Evolutionary conservation across 2,888 invertebrate species (phyloP).

Genomic region (Arge pagana): DNA sequence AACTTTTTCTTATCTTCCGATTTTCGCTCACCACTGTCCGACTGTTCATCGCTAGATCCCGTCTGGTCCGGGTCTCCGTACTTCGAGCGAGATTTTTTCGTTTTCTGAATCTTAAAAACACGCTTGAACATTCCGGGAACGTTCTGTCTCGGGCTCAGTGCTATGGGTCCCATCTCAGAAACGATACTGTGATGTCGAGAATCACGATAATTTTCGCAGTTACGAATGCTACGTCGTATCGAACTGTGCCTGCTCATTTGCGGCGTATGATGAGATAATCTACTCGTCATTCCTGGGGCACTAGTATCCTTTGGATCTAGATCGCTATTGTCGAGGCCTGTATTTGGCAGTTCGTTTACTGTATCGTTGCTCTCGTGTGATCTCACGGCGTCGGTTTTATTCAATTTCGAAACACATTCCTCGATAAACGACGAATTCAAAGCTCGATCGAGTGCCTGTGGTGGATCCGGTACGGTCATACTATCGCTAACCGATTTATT

Average conservation of each 20-base stretch:
- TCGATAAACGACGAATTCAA: constrained; percentile 12
- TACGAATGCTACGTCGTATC: constrained; percentile 23
- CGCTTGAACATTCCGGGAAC: constrained; percentile 34
- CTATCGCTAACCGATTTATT: constrained; percentile 1
- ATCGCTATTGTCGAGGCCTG: constrained; percentile 2
- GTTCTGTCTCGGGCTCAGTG: constrained; percentile 33
- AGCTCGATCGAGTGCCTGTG: not conserved
- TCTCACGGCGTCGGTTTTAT: constrained; percentile 1
- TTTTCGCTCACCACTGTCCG: constrained; percentile 4
- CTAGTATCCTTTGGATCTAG: constrained; percentile 7
- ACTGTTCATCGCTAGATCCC: constrained; percentile 16
- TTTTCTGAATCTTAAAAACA: constrained; percentile 32
- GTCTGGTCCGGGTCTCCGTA: constrained; percentile 10
- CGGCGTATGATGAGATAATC: constrained; percentile 22
- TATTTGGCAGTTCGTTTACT: constrained; percentile 1
- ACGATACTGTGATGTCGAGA: constrained; percentile 39
- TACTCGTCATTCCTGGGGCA: not conserved
- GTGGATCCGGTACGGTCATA: not conserved
- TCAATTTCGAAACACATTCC: not conserved
- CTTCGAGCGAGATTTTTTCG: constrained; percentile 2
- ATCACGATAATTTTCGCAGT: constrained; percentile 28
- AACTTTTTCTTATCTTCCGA: constrained; percentile 60
- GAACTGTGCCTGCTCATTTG: constrained; percentile 32
- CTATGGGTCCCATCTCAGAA: constrained; percentile 38
- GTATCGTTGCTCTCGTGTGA: not conserved